phyloP scores from a whole-genome alignment of 2,888 invertebrate species.

The Polydrusus pterygomalis region DNA sequence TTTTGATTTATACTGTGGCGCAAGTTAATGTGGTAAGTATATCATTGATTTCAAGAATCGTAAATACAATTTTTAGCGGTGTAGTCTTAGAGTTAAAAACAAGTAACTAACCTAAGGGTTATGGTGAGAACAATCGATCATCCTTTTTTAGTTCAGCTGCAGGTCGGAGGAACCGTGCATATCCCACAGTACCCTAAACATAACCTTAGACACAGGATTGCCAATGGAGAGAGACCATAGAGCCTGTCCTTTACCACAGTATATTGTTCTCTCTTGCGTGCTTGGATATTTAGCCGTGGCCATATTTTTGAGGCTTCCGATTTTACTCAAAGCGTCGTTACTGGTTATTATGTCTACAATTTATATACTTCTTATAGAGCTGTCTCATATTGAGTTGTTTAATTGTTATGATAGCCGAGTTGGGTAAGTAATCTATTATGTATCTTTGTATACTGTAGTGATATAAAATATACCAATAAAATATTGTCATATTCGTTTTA shows the following conservation, averaged over 20 bases:
- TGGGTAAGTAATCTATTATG: conserved; percentile 74
- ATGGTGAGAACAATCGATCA: no score
- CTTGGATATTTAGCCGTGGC: conserved; percentile 90
- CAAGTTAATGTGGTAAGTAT: conserved; percentile 93
- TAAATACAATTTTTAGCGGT: no score
- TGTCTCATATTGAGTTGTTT: conserved; percentile 87
- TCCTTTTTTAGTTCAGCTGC: conserved; percentile 79
- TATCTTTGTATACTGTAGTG: no score
- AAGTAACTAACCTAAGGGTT: no score
- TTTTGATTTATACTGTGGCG: conserved; percentile 90
- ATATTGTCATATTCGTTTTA: no score
- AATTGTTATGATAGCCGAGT: conserved; percentile 87
- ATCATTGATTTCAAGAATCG: no score
- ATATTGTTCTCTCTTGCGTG: conserved; percentile 89
- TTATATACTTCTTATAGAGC: conserved; percentile 86
- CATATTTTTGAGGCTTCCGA: conserved; percentile 88
- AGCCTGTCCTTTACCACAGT: conserved; percentile 89
- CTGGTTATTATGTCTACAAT: conserved; percentile 86
- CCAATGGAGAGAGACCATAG: conserved; percentile 78
- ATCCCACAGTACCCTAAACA: conserved; percentile 74
- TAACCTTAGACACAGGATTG: conserved; percentile 71
- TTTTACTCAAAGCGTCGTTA: conserved; percentile 86
- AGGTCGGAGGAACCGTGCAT: conserved; percentile 73
- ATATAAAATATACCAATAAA: no score
- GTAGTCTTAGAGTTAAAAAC: no score